Evolutionary conservation across 1,140 invertebrate species (phyloP).

Genomic region (Trinorchestia longiramus): DNA sequence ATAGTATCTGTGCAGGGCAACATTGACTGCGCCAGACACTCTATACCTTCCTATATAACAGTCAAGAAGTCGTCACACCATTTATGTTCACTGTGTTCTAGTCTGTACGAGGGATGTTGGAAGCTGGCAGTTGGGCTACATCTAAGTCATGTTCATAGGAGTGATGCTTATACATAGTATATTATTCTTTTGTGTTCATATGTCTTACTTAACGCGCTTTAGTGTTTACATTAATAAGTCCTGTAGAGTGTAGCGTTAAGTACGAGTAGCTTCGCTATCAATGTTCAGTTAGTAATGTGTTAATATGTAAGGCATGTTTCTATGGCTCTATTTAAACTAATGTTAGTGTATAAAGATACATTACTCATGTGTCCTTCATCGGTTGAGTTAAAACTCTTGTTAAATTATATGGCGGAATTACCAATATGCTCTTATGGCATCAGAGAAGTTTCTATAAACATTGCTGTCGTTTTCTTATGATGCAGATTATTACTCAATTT

Average conservation of each 20-base stretch:
- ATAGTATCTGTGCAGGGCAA: not conserved
- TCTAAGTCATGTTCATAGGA: conserved; percentile 1
- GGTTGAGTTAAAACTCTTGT: not conserved
- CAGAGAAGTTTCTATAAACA: not conserved
- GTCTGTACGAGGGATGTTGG: not conserved
- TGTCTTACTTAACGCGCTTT: not conserved
- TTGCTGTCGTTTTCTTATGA: not conserved
- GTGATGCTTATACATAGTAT: not conserved
- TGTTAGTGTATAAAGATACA: not conserved
- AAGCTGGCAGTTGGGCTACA: not conserved
- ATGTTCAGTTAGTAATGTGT: not conserved
- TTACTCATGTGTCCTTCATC: not conserved
- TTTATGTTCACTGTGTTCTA: not conserved
- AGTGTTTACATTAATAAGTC: not conserved
- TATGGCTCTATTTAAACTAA: conserved; percentile 24
- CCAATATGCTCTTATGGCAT: not conserved
- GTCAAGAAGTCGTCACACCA: not conserved
- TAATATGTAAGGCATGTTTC: not conserved
- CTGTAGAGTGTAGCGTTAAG: not conserved
- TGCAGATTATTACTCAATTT: not conserved
- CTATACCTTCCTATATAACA: too few relatives aligned
- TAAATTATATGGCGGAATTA: not conserved
- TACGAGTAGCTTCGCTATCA: not conserved
- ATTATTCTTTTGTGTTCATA: conserved; percentile 2
- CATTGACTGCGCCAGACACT: not conserved